Percentiles rank a stretch among this genome's conserved stretches.
phyloP scores from a whole-genome alignment of 2,888 invertebrate genomes.

The Heliconius cydno region DNA sequence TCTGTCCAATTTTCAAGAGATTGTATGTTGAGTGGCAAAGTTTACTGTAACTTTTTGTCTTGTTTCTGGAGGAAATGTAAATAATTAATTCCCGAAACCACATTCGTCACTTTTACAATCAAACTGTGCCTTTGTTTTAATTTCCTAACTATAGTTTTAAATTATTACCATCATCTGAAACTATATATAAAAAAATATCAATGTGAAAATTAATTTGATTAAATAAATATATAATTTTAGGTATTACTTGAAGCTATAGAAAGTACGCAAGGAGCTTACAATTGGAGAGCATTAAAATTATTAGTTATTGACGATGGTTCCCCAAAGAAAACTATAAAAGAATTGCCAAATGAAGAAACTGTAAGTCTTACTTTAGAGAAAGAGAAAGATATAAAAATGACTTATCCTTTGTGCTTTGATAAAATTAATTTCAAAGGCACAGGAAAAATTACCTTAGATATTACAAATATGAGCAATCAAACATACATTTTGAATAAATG shows the following conservation, averaged over 20 bases:
- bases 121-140: background rate
- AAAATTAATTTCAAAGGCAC: slow-evolving; percentile 68
- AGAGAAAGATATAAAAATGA: slow-evolving; percentile 81
- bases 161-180: background rate
- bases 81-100: background rate
- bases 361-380: slow-evolving; percentile 63
- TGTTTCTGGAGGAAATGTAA: background rate
- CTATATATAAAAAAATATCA: background rate
- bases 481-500: slow-evolving; percentile 75
- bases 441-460: slow-evolving; percentile 56
- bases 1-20: too few relatives aligned
- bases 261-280: slow-evolving; percentile 84
- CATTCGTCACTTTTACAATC: background rate
- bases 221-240: slow-evolving; percentile 58
- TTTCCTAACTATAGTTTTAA: background rate
- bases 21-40: too few relatives aligned
- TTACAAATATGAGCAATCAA: slow-evolving; percentile 75
- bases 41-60: background rate
- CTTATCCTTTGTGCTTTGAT: slow-evolving; percentile 76
- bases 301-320: slow-evolving; percentile 59
- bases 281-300: slow-evolving; percentile 84
- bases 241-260: slow-evolving; percentile 87
- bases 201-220: background rate
- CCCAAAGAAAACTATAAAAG: slow-evolving; percentile 52
- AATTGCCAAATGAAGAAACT: slow-evolving; percentile 54